Evolutionary conservation across 1,140 invertebrate genomes (phyloP).

Genomic region (Pogonomyrmex californicus): DNA sequence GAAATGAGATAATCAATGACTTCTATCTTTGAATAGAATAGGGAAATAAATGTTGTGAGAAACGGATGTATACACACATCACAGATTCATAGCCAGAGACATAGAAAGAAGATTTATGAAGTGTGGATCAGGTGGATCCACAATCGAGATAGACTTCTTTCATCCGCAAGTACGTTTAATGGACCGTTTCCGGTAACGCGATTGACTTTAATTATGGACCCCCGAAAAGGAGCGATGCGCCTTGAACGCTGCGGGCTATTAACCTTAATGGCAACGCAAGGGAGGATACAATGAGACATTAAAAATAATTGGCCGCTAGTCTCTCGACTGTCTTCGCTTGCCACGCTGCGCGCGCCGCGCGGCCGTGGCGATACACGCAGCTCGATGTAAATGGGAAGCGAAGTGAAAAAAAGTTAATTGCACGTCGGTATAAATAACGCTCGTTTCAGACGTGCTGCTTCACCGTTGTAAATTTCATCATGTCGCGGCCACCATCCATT

Average conservation of each 20-base stretch:
- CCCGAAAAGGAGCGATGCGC: conserved; percentile 63
- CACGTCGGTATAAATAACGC: conserved; percentile 59
- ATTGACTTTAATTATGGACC: conserved; percentile 76
- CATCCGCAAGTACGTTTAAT: conserved; percentile 66
- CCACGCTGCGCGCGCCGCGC: neutral
- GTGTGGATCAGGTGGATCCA: conserved; percentile 21
- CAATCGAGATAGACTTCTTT: conserved; percentile 59
- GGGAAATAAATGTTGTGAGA: neutral
- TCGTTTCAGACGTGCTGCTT: conserved; percentile 44
- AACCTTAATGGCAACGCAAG: conserved; percentile 74
- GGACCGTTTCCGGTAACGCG: conserved; percentile 76
- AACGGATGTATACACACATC: neutral
- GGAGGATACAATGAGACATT: conserved; percentile 78
- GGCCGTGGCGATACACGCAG: conserved; percentile 6
- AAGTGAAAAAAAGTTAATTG: conserved; percentile 58
- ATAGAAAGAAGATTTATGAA: neutral
- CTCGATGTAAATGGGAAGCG: conserved; percentile 46
- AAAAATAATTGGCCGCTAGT: conserved; percentile 75
- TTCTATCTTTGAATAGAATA: neutral
- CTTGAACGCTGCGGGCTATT: conserved; percentile 73
- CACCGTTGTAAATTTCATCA: conserved; percentile 50
- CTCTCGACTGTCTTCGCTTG: conserved; percentile 54
- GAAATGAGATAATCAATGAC: neutral
- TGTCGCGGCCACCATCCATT: neutral
- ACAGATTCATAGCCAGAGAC: too few species aligned